phyloP scores from a whole-genome alignment of 2,797 vertebrate genomes.

The Hyperoplus immaculatus region DNA sequence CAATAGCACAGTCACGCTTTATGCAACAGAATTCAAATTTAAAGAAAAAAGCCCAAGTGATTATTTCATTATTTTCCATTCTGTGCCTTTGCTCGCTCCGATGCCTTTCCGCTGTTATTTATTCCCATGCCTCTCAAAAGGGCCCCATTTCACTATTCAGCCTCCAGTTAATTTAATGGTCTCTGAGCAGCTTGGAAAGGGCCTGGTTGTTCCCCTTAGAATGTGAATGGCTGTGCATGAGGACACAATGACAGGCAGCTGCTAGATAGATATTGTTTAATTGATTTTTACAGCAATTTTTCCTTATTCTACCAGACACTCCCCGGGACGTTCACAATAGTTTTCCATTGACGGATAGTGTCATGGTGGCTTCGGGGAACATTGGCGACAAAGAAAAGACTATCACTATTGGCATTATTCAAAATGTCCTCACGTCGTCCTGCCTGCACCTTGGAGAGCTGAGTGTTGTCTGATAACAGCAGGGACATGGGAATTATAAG shows the following conservation, averaged over 20 bases:
- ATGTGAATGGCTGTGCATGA: constrained; percentile 31
- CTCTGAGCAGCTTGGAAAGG: constrained; percentile 64
- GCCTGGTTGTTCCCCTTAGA: constrained; percentile 42
- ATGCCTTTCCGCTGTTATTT: constrained; percentile 43
- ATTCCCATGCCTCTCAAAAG: constrained; percentile 47
- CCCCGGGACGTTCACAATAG: constrained; percentile 21
- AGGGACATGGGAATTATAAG: not conserved
- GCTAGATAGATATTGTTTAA: constrained; percentile 49
- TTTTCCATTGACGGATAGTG: constrained; percentile 29
- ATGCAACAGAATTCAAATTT: constrained; percentile 69
- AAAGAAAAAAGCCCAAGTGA: constrained; percentile 59
- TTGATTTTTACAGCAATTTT: constrained; percentile 59
- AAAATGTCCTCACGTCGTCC: constrained; percentile 7
- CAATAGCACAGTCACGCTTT: constrained; percentile 71
- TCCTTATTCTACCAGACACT: constrained; percentile 43
- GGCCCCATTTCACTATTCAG: constrained; percentile 59
- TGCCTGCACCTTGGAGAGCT: not conserved
- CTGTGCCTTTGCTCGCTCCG: constrained; percentile 42
- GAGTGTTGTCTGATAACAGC: not conserved
- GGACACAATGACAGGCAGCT: constrained; percentile 25
- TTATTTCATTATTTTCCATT: constrained; percentile 72
- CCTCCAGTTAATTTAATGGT: constrained; percentile 72
- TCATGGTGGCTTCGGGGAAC: constrained; percentile 8
- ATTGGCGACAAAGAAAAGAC: constrained; percentile 8
- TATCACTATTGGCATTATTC: not conserved